Conservation (phyloP, 2,113 vertebrate genomes). For the Calyptommatus sinebrachiatus region DNA sequence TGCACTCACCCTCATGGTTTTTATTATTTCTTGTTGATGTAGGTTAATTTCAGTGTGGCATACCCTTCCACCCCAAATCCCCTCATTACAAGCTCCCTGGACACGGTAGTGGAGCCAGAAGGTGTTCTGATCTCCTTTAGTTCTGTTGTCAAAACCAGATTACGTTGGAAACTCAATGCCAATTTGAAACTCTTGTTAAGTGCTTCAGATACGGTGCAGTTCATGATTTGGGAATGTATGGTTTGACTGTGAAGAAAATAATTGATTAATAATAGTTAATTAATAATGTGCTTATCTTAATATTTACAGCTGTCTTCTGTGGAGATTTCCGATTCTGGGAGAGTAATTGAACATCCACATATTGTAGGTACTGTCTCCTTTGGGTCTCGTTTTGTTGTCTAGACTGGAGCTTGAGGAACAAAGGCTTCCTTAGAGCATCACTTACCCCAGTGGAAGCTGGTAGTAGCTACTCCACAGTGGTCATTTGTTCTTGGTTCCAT, state of each 20-base stretch:
- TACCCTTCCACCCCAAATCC: not conserved
- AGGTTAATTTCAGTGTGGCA: not conserved
- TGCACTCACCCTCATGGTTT: not conserved
- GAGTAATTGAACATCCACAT: constrained; percentile 61
- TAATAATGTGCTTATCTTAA: not conserved
- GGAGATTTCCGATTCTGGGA: constrained; percentile 63
- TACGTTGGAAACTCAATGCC: not conserved
- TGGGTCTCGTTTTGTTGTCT: not conserved
- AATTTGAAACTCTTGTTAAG: not conserved
- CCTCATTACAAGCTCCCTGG: not conserved
- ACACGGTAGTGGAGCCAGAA: not conserved
- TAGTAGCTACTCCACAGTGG: no score
- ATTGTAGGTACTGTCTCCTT: constrained; percentile 69
- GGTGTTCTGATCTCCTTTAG: not conserved
- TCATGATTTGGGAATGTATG: no score
- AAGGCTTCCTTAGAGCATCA: no score
- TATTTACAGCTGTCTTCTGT: constrained; percentile 59
- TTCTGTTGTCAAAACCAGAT: not conserved
- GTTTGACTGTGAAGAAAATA: not conserved
- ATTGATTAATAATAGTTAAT: no score
- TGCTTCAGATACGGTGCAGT: not conserved
- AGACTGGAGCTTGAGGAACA: not conserved
- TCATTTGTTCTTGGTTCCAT: no score
- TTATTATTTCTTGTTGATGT: not conserved
- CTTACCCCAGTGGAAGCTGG: no score